Conservation (phyloP, 2,113 vertebrate species). For the Limanda limanda region DNA sequence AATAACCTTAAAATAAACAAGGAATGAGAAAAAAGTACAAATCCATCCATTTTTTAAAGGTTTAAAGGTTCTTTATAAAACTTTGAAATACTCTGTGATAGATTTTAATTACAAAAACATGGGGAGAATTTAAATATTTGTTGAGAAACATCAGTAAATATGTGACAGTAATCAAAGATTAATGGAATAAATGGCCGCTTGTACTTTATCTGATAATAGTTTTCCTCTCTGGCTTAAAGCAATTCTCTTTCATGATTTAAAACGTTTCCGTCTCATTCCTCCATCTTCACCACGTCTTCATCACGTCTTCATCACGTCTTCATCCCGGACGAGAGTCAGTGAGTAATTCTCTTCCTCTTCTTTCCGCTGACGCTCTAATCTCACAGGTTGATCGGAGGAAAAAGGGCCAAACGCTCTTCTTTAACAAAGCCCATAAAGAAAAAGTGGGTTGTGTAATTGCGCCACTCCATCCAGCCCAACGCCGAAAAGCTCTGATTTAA, state of each 20-base stretch:
- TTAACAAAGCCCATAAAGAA: conserved; percentile 45
- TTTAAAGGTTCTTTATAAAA: neutral
- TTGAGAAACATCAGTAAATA: too few species aligned
- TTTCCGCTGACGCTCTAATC: conserved; percentile 31
- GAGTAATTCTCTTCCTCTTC: neutral
- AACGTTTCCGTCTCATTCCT: too few species aligned
- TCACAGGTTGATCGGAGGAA: conserved; percentile 30
- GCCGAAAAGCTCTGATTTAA: conserved; percentile 51
- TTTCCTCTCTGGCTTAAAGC: too few species aligned
- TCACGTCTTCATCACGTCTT: neutral
- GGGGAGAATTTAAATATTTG: too few species aligned
- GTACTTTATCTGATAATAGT: too few species aligned
- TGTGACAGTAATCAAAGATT: too few species aligned
- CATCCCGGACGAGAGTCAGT: neutral
- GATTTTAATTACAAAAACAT: too few species aligned
- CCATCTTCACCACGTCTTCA: neutral
- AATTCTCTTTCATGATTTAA: too few species aligned
- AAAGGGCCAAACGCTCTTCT: conserved; percentile 24
- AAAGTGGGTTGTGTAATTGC: conserved; percentile 61
- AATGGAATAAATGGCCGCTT: too few species aligned
- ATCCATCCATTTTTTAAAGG: neutral
- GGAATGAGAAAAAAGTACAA: too few species aligned
- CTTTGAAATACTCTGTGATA: neutral
- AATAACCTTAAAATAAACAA: neutral
- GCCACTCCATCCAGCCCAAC: conserved; percentile 44